phyloP scores from a whole-genome alignment of 2,888 invertebrate species.

The Nephrotoma flavescens region DNA sequence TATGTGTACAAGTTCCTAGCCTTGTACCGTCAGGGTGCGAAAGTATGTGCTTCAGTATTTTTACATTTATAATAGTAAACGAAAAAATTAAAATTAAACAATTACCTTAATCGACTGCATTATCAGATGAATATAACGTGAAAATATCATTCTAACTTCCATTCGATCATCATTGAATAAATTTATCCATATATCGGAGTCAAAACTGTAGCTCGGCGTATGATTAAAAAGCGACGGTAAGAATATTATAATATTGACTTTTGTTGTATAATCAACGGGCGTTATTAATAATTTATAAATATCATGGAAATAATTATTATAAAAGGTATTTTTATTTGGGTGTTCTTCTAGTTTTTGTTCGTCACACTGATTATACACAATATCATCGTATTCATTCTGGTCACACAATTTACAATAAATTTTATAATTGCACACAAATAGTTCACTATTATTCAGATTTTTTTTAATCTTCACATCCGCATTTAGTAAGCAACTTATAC shows the following conservation, averaged over 20 bases:
- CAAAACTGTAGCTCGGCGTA: constrained; percentile 1
- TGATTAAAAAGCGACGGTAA: constrained; percentile 10
- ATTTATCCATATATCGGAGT: constrained; percentile 7
- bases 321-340: not conserved
- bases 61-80: not conserved
- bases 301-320: not conserved
- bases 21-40: too few species aligned
- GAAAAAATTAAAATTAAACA: not conserved
- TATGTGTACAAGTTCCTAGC: too few species aligned
- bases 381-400: not conserved
- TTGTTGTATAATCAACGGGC: not conserved
- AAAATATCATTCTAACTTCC: constrained; percentile 7
- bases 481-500: constrained; percentile 1
- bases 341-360: not conserved
- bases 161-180: constrained; percentile 6
- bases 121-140: not conserved
- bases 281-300: not conserved
- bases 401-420: constrained; percentile 7
- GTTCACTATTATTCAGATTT: not conserved
- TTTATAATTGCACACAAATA: constrained; percentile 5
- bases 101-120: not conserved
- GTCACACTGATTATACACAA: not conserved
- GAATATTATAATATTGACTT: constrained; percentile 5
- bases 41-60: too few species aligned
- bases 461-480: not conserved